These are phyloP conservation scores for Leuctra nigra DNA, from an alignment of 2,888 invertebrate species.

Conservation along the genomic window DNA sequence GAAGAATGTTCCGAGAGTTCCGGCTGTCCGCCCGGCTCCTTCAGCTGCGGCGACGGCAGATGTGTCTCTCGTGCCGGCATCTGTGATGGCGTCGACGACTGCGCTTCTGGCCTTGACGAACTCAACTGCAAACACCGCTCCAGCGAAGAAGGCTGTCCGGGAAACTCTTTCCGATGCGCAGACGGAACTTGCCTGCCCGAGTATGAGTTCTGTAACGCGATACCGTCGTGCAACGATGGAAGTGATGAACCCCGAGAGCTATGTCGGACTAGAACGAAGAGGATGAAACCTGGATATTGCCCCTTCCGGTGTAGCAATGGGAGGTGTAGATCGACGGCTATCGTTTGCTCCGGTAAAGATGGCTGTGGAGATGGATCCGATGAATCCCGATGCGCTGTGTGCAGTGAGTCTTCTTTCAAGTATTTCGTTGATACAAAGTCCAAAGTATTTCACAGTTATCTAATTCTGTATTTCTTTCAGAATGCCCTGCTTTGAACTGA, in stretches of 20 bases:
- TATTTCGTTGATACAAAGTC: too few species aligned
- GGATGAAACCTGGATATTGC: conserved; percentile 42
- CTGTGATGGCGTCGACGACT: conserved; percentile 65
- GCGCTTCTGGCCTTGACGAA: conserved; percentile 40
- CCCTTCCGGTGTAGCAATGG: conserved; percentile 83
- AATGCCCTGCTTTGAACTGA: too few species aligned
- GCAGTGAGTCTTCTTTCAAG: conserved; percentile 78
- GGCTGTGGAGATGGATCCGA: conserved; percentile 90
- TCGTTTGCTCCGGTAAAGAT: conserved; percentile 83
- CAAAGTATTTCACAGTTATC: too few species aligned
- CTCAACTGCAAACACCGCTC: conserved; percentile 30
- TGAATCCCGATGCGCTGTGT: conserved; percentile 75
- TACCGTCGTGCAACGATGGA: conserved; percentile 78
- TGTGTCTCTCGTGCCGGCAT: conserved; percentile 74
- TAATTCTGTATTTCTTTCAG: too few species aligned
- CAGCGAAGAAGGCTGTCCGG: conserved; percentile 50
- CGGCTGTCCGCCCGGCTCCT: conserved; percentile 42
- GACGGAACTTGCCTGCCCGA: conserved; percentile 85
- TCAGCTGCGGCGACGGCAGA: conserved; percentile 45
- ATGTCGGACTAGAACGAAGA: conserved; percentile 47
- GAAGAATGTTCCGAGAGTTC: conserved; percentile 61
- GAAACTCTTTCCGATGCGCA: conserved; percentile 75
- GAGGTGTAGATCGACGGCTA: conserved; percentile 80
- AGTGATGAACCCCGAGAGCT: conserved; percentile 81
- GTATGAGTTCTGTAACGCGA: conserved; percentile 88